Base-by-base conservation (phyloP, 2,113 vertebrate species). In the Poecile atricapillus region DNA sequence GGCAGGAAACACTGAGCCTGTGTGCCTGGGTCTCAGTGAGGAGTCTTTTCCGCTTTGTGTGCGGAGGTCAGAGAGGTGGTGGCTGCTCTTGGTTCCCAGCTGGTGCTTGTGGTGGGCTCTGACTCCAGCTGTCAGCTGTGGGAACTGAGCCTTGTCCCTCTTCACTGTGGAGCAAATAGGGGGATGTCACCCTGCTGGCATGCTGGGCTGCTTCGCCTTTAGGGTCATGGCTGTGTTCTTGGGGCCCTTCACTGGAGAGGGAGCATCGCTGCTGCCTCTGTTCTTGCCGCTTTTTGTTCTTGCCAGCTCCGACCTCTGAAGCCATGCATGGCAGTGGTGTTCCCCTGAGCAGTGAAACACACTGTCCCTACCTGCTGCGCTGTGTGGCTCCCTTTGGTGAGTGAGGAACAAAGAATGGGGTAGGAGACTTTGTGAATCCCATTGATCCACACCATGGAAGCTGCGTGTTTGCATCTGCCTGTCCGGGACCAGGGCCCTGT, bases 11-110 rank as follows among this genome's bases (percentile, higher is more conserved):
- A 3, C 33, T 23, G 82, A 91, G 58, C 24, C 52, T 13, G 10
- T 67, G 77, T 0, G 3, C 49, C 44, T 2, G 1, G 35, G 30
- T 88, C 30, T 70, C 39, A 0, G 4, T 2, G 2, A 30, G 0
- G 3, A 55, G 58, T 2, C 37, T 85, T 44, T 88, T 90, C 79
- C 1, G 4, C 87, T 83, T 64, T 1, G 8, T 44, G 46, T 7
- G 3, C 3, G 1, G 62, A 75, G 65, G 22, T 89, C 41, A 19
- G 44, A 68, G 69, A 8, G 6, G 58, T 47, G 30, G 53, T 2
- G 4, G 44, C 58, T 59, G 56, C 33, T 85, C 10, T 70, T 58
- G 77, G 47, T 50, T 94, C 56, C 47, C 56, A 74, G 47, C 49
- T 67, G 52, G 10, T 78, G 69, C 19, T 50, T 46, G 47, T 1